Conservation (phyloP, 1,140 invertebrate genomes). For the Berghia stephanieae region DNA sequence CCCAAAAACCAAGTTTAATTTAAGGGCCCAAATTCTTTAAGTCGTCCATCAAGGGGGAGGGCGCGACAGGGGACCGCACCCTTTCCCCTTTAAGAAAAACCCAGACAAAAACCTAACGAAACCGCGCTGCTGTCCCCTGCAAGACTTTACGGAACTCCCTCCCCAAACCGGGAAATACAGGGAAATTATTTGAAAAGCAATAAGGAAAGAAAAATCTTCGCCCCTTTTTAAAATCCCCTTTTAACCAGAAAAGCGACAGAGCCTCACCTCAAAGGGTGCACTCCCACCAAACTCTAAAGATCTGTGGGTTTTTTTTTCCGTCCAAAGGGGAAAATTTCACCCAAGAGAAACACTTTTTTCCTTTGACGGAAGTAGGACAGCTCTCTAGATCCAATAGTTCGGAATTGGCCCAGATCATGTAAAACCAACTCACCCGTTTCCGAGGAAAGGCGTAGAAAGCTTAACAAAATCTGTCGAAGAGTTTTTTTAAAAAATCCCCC, state of each 20-base stretch:
- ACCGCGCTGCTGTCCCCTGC: constrained; percentile 48
- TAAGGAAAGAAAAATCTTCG: constrained; percentile 23
- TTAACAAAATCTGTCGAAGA: neutral
- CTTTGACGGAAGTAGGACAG: too few relatives aligned
- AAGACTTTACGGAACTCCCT: constrained; percentile 47
- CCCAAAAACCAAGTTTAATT: too few relatives aligned
- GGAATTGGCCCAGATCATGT: neutral
- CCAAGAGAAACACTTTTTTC: too few relatives aligned
- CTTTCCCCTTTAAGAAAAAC: neutral
- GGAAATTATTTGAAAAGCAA: constrained; percentile 34
- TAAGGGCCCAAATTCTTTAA: neutral
- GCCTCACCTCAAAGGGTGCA: neutral
- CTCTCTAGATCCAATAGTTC: too few relatives aligned
- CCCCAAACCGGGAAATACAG: constrained; percentile 29
- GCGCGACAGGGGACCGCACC: neutral
- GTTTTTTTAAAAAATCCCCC: neutral
- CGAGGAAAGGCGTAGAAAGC: constrained; percentile 17
- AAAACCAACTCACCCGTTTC: constrained; percentile 2
- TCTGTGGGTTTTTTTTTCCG: neutral
- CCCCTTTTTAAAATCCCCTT: constrained; percentile 15
- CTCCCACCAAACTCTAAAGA: constrained; percentile 16
- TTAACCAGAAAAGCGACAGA: neutral
- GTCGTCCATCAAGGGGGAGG: constrained; percentile 22
- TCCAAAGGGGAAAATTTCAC: too few relatives aligned
- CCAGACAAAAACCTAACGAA: constrained; percentile 40